Base-by-base conservation (phyloP, 2,113 vertebrate genomes). In the Eonycteris spelaea region DNA sequence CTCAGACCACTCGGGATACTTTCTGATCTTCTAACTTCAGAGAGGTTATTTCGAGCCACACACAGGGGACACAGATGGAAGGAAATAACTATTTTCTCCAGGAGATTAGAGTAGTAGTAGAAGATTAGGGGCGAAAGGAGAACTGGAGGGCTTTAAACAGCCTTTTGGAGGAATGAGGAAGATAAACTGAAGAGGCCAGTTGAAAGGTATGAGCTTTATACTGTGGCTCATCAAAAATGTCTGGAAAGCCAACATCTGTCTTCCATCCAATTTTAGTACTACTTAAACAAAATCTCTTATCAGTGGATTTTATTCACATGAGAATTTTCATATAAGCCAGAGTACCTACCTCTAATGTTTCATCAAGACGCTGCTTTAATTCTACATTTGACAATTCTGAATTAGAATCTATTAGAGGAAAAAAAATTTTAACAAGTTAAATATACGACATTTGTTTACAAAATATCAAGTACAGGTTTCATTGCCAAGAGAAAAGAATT, bases 331-430 rank as follows among this genome's bases (percentile, higher is more conserved):
- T 22, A 71, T 79, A 85, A 88, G 35, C 71, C 51, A 67, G 53
- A 83, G 61, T 30, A 98, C 98, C 78, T 97, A 99, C 99, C 99
- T 99, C 98, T 38, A 98, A 96, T 74, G 99, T 98, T 91, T 99
- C 98, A 93, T 10, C 96, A 84, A 99, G 99, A 67, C 91, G 98
- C 7, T 98, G 98, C 92, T 95, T 98, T 94, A 99, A 97, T 65
- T 98, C 98, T 71, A 98, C 98, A 86, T 97, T 98, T 94, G 99
- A 98, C 82, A 98, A 70, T 59, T 99, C 98, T 59, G 57, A 93
- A 51, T 97, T 94, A 65, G 97, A 98, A 78, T 98, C 99, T 99
- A 95, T 74, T 95, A 84, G 35, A 51, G 48, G n/a, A 77, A 63
- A 33, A 65, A 65, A 79, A 75, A 38, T 51, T 94, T 95, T 88